Evolutionary conservation across 2,888 invertebrate genomes (phyloP).

Genomic region (Chloroclysta siterata): DNA sequence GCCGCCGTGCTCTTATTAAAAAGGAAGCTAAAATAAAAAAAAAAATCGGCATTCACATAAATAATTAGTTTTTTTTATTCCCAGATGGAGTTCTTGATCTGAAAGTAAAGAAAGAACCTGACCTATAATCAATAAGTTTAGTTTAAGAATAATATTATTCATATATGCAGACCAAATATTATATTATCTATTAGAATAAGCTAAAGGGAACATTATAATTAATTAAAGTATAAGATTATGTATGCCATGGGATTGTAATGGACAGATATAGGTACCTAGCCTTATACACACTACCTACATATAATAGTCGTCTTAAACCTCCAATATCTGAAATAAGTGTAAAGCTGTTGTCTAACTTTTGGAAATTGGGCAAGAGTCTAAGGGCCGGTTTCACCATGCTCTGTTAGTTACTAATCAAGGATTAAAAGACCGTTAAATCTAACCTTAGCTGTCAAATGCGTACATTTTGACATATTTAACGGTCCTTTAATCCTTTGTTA

Average conservation of each 20-base stretch:
- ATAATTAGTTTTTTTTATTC: conserved; percentile 40
- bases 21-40: too few relatives aligned
- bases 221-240: conserved; percentile 21
- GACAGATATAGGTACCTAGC: not conserved
- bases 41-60: too few relatives aligned
- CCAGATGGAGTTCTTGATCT: conserved; percentile 74
- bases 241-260: conserved; percentile 9
- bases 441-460: too few relatives aligned
- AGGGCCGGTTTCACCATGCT: too few relatives aligned
- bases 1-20: too few relatives aligned
- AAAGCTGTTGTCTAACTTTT: not conserved
- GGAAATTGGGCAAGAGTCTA: not conserved
- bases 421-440: too few relatives aligned
- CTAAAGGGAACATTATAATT: conserved; percentile 38
- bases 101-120: conserved; percentile 70
- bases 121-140: conserved; percentile 19
- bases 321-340: not conserved
- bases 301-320: not conserved
- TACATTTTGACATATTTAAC: too few relatives aligned
- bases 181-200: conserved; percentile 36
- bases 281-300: not conserved
- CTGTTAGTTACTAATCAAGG: too few relatives aligned
- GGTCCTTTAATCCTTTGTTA: too few relatives aligned
- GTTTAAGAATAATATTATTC: conserved; percentile 35
- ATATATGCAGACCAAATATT: conserved; percentile 50